phyloP scores from a whole-genome alignment of 2,113 vertebrate species.

The Laterallus jamaicensis region DNA sequence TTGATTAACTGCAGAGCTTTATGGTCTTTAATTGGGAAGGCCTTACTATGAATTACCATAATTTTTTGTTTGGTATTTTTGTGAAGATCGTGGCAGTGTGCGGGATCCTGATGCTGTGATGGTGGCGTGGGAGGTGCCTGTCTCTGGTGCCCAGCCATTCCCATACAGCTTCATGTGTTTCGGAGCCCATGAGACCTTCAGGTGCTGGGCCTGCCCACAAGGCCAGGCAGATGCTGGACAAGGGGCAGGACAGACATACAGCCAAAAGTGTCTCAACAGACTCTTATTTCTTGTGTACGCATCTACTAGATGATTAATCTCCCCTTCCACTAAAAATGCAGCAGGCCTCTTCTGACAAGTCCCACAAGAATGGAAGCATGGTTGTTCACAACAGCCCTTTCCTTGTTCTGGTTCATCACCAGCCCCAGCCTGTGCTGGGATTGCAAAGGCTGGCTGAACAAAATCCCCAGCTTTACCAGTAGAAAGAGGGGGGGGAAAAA shows the following conservation, averaged over 20 bases:
- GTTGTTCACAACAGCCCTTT: not conserved
- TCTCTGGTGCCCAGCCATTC: not conserved
- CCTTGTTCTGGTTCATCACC: not conserved
- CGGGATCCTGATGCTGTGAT: not conserved
- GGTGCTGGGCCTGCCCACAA: not conserved
- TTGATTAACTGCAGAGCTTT: constrained; percentile 54
- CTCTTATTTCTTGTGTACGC: not conserved
- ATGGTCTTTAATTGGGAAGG: not conserved
- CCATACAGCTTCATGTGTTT: not conserved
- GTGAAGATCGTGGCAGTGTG: not conserved
- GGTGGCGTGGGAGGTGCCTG: not conserved
- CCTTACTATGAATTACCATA: not conserved
- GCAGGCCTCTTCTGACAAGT: not conserved
- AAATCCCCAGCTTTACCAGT: not conserved
- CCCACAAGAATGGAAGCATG: not conserved
- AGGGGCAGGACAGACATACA: not conserved
- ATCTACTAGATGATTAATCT: not conserved
- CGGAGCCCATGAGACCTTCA: not conserved
- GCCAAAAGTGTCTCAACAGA: not conserved
- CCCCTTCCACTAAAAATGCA: not conserved
- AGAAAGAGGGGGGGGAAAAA: not conserved
- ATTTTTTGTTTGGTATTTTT: constrained; percentile 8
- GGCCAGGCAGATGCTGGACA: not conserved
- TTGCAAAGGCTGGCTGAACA: not conserved
- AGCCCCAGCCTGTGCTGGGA: not conserved